Percentiles rank a stretch among this genome's conserved stretches.
Evolutionary conservation across 2,888 invertebrate species (phyloP).

Genomic region (Isotomurus palustris): DNA sequence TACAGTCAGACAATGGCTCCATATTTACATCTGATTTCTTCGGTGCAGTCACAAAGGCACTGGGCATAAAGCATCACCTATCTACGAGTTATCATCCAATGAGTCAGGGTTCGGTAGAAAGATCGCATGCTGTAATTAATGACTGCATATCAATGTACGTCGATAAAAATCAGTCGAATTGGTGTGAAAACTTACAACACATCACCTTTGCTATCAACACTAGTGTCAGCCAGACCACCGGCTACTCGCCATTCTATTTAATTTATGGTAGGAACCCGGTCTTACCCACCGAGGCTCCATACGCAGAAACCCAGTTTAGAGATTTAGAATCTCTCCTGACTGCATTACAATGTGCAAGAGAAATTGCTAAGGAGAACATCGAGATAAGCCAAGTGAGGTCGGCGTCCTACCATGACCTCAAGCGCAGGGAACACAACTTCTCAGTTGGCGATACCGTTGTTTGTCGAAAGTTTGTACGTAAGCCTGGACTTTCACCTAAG

Average conservation of each 20-base stretch:
- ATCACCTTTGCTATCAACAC: constrained; percentile 1
- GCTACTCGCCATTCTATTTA: neutral
- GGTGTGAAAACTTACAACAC: neutral
- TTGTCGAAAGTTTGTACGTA: neutral
- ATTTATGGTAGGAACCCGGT: neutral
- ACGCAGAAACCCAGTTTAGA: neutral
- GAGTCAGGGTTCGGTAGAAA: neutral
- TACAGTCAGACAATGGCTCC: neutral
- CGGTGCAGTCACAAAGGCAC: neutral
- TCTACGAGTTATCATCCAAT: neutral
- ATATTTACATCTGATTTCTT: neutral
- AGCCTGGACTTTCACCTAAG: neutral
- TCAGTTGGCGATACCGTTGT: neutral
- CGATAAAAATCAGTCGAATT: neutral
- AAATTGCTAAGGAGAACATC: neutral
- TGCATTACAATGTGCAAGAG: neutral
- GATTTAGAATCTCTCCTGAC: neutral
- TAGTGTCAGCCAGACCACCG: neutral
- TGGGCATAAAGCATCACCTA: neutral
- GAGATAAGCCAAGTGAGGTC: neutral
- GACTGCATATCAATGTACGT: neutral
- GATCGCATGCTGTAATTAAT: neutral
- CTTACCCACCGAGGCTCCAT: neutral
- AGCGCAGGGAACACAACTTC: neutral
- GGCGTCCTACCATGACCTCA: neutral